Base-by-base conservation (phyloP, 2,113 vertebrate genomes). In the Perca schrenkii region DNA sequence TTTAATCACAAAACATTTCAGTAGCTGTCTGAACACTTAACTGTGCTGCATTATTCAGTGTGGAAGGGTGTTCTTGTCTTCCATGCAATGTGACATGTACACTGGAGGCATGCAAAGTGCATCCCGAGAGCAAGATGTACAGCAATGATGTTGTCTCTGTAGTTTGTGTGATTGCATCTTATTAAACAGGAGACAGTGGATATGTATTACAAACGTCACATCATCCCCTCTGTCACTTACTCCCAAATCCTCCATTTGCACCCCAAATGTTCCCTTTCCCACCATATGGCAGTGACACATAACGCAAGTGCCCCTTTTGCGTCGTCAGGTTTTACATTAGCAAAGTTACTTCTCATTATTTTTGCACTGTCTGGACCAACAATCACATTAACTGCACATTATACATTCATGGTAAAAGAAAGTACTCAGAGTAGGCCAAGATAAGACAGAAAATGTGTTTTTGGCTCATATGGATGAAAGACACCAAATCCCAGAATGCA, bases 181-280 rank as follows among this genome's bases (percentile, higher is more conserved):
- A 16, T 47, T 6, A 62, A 61, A 77, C 65, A 69, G 49, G 54
- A 81, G 64, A 64, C 53, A 19, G 47, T 14, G 10, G 52, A 72
- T 25, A 50, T 58, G 64, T 77, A 15, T 81, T 79, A 40, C 77
- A 64, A 43, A 75, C 81, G 52, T 22, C 57, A 12, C 56, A 19
- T 73, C 36, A 4, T 63, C 61, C 54, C 19, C 49, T 61, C 73
- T 56, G 36, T 69, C 79, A 21, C 65, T 21, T 19, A 25, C 46
- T 66, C 79, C 52, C 64, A 49, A 67, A 11, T 70, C 79, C 34
- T 90, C 75, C n/a, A 3, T 74, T 57, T 54, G 63, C 64, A 16
- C 67, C 79, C 31, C 40, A 61, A 85, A 82, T 77, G 87, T 83
- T 79, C 56, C 6, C 40, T 53, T 72, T 80, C 78, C n/a, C 69